Conservation (phyloP, 2,888 invertebrate species). For the Schrankia costaestrigalis region DNA sequence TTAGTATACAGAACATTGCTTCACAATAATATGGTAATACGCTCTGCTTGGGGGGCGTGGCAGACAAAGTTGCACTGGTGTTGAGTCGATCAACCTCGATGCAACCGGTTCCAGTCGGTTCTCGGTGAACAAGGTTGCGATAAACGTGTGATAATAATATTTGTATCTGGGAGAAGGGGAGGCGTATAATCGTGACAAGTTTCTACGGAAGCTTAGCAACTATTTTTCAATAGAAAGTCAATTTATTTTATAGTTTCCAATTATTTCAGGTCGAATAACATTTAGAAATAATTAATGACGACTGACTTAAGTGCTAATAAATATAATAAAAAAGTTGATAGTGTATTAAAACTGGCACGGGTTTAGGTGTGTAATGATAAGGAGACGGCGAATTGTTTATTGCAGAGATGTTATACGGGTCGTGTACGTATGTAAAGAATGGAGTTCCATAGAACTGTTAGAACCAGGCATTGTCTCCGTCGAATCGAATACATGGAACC, state of each 20-base stretch:
- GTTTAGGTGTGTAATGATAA: no score
- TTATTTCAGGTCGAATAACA: no score
- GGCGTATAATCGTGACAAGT: conserved; percentile 14
- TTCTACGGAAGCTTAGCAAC: conserved; percentile 14
- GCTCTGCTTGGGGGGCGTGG: conserved; percentile 17
- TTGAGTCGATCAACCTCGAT: conserved; percentile 42
- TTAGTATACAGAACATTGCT: conserved; percentile 8
- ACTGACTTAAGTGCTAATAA: no score
- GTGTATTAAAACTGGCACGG: no score
- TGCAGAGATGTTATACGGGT: no score
- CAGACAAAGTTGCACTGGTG: conserved; percentile 37
- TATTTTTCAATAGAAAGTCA: conserved; percentile 10
- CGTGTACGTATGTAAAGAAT: no score
- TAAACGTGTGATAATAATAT: conserved; percentile 57
- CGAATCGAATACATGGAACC: conserved; percentile 35
- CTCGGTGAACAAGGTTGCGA: conserved; percentile 52
- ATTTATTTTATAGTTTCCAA: no score
- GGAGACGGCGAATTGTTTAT: no score
- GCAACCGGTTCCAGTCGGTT: conserved; percentile 66
- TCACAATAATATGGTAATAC: conserved; percentile 2
- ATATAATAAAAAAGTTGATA: no score
- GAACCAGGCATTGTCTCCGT: conserved; percentile 32
- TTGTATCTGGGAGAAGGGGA: conserved; percentile 36
- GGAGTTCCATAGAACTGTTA: conserved; percentile 17
- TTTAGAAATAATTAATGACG: no score